These are phyloP conservation scores for Seira sanloemensis DNA, from an alignment of 2,888 invertebrate species.

Conservation along the genomic window DNA sequence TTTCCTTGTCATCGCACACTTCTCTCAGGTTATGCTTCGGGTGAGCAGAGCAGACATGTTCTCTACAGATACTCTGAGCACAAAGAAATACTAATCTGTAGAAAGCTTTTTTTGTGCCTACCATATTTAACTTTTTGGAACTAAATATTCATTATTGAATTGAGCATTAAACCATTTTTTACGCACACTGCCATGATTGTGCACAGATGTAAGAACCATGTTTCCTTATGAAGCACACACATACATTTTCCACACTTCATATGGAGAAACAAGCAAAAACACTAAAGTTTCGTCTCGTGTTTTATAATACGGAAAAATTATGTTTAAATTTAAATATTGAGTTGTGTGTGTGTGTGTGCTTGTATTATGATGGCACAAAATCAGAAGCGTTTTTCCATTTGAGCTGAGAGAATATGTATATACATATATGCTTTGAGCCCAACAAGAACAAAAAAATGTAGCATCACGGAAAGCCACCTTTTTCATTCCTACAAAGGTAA, in stretches of 20 bases:
- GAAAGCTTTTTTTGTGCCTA: background rate
- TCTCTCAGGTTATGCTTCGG: background rate
- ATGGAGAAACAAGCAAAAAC: background rate
- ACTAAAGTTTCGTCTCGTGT: background rate
- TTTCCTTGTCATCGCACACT: background rate
- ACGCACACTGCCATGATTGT: background rate
- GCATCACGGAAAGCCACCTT: constrained; percentile 52
- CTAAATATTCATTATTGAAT: background rate
- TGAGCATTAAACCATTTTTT: background rate
- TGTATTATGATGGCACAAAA: constrained; percentile 21
- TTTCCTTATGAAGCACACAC: background rate
- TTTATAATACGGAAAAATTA: background rate
- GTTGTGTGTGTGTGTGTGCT: constrained; percentile 17
- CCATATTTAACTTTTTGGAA: background rate
- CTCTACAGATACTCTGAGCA: background rate
- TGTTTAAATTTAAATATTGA: background rate
- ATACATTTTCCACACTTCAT: background rate
- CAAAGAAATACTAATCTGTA: background rate
- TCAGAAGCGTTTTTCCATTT: background rate
- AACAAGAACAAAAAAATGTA: constrained; percentile 36
- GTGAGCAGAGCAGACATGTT: background rate
- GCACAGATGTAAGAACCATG: background rate
- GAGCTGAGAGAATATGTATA: too few relatives aligned
- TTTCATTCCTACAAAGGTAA: constrained; percentile 9
- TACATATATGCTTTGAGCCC: background rate